These are phyloP conservation scores for Microctenopoma lineatum DNA, from an alignment of 2,797 vertebrate species.

Conservation along the genomic window DNA sequence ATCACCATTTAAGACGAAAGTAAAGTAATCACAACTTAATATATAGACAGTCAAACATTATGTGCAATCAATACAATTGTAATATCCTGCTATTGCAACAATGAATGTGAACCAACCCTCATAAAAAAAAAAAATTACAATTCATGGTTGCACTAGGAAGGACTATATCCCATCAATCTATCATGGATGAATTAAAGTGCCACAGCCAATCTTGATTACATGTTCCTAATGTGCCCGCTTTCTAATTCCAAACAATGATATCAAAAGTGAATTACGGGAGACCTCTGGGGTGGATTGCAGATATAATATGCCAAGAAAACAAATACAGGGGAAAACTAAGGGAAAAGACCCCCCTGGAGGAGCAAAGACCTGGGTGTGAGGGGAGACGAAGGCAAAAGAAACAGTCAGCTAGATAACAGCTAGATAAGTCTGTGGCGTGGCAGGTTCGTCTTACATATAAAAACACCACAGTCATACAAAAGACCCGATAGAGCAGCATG, in stretches of 20 bases:
- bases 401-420: slow-evolving; percentile 30
- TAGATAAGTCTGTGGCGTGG: slow-evolving; percentile 24
- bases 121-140: slow-evolving; percentile 5
- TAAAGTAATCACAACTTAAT: background rate
- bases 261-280: slow-evolving; percentile 73
- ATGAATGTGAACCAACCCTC: background rate
- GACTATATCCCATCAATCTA: slow-evolving; percentile 28
- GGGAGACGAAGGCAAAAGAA: slow-evolving; percentile 56
- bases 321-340: slow-evolving; percentile 65
- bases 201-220: slow-evolving; percentile 39
- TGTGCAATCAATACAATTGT: slow-evolving; percentile 1
- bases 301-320: slow-evolving; percentile 66
- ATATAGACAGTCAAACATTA: background rate
- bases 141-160: background rate
- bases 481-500: slow-evolving; percentile 18
- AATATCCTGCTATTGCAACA: background rate
- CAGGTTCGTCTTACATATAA: slow-evolving; percentile 12
- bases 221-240: slow-evolving; percentile 51
- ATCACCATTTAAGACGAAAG: background rate
- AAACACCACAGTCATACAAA: slow-evolving; percentile 3
- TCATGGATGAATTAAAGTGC: slow-evolving; percentile 59
- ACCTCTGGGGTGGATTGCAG: slow-evolving; percentile 64
- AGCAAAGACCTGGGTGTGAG: slow-evolving; percentile 23
- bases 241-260: slow-evolving; percentile 75
- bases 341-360: slow-evolving; percentile 65